Conservation (phyloP, 2,888 invertebrate genomes). For the Adineta ricciae region DNA sequence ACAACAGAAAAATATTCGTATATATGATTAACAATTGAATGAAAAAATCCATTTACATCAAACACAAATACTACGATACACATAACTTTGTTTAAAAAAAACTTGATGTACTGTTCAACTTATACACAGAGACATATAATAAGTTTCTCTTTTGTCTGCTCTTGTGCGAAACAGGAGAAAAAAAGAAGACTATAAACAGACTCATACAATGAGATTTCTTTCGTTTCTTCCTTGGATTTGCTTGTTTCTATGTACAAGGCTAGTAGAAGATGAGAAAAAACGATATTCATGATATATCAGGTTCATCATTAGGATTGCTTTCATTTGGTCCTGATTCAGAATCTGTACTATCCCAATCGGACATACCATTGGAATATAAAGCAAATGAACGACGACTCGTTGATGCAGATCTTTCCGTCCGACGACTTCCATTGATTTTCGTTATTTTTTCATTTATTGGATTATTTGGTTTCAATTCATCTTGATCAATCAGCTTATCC, state of each 20-base stretch:
- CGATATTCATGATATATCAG: background rate
- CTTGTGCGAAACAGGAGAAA: background rate
- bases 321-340: background rate
- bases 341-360: background rate
- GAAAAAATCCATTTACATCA: background rate
- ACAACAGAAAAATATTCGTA: background rate
- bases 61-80: background rate
- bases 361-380: background rate
- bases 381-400: background rate
- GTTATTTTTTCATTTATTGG: background rate
- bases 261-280: background rate
- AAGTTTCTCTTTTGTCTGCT: background rate
- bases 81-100: background rate
- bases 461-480: background rate
- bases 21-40: background rate
- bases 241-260: background rate
- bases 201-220: background rate
- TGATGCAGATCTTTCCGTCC: background rate
- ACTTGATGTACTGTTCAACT: background rate
- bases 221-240: background rate
- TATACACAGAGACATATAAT: background rate
- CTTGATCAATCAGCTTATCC: background rate
- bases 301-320: background rate
- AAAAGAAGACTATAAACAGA: background rate
- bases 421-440: background rate